Percentiles rank a stretch among this genome's conserved stretches.
Evolutionary conservation across 2,113 vertebrate species (phyloP).

Genomic region (Colistium nudipinnis): DNA sequence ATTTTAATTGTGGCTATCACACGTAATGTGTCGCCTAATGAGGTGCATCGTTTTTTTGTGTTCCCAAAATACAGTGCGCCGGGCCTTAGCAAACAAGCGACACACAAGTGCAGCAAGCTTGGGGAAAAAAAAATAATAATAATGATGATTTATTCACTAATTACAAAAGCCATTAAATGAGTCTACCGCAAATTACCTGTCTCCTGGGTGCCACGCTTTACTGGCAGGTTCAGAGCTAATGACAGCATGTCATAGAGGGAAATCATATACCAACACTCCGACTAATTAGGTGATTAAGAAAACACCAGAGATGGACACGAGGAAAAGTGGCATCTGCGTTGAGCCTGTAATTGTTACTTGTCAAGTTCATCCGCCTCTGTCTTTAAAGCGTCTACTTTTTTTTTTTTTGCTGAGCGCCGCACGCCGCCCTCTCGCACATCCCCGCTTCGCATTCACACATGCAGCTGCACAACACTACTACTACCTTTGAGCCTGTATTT

Average conservation of each 20-base stretch:
- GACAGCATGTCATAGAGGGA: conserved; percentile 60
- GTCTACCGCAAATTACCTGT: conserved; percentile 45
- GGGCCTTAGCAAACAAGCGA: conserved; percentile 6
- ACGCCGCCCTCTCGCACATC: background rate
- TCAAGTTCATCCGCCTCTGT: conserved; percentile 24
- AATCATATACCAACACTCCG: conserved; percentile 53
- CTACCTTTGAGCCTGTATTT: conserved; percentile 4
- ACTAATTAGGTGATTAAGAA: conserved; percentile 72
- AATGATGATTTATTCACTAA: conserved; percentile 46
- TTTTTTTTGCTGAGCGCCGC: conserved; percentile 23
- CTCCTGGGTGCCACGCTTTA: conserved; percentile 37
- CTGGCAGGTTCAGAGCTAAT: conserved; percentile 69
- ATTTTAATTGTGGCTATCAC: background rate
- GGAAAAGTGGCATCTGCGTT: conserved; percentile 44
- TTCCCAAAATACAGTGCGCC: background rate
- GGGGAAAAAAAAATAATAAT: conserved; percentile 20
- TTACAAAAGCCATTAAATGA: conserved; percentile 63
- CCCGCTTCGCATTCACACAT: conserved; percentile 3
- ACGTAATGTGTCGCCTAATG: no score
- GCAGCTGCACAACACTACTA: background rate
- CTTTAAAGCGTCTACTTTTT: conserved; percentile 32
- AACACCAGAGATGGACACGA: conserved; percentile 52
- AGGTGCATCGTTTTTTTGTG: background rate
- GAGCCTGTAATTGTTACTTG: conserved; percentile 55
- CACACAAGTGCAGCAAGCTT: conserved; percentile 24